Percentiles rank a stretch among this genome's conserved stretches.
phyloP scores from a whole-genome alignment of 2,113 vertebrate genomes.

The Otus sunia region DNA sequence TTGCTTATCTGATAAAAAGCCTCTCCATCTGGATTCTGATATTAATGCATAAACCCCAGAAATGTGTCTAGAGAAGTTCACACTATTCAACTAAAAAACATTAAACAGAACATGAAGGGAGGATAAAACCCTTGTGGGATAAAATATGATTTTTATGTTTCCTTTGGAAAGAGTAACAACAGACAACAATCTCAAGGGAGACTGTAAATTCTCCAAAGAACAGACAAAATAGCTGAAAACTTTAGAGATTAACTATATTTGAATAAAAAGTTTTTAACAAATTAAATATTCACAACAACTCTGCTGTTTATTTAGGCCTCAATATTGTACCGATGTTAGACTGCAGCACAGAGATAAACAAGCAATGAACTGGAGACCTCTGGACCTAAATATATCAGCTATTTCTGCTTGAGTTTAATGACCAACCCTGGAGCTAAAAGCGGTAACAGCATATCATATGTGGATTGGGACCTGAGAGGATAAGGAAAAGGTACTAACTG shows the following conservation, averaged over 20 bases:
- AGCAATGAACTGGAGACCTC: conserved; percentile 40
- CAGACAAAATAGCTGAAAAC: neutral
- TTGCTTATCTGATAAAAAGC: conserved; percentile 60
- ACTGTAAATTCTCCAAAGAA: neutral
- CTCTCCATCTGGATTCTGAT: conserved; percentile 33
- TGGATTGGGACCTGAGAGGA: conserved; percentile 34
- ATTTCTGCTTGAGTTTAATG: conserved; percentile 38
- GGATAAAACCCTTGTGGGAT: conserved; percentile 21
- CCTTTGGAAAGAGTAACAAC: conserved; percentile 9
- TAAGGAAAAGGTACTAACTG: conserved; percentile 41
- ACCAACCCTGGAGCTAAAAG: conserved; percentile 46
- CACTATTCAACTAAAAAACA: conserved; percentile 42
- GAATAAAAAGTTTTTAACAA: neutral
- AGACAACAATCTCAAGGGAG: neutral
- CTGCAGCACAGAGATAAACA: neutral
- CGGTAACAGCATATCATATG: conserved; percentile 17
- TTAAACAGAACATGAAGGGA: conserved; percentile 39
- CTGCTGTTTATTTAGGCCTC: neutral
- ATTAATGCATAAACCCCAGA: conserved; percentile 69
- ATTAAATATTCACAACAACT: neutral
- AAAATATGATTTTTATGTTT: conserved; percentile 31
- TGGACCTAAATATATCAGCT: conserved; percentile 39
- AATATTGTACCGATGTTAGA: neutral
- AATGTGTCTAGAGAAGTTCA: conserved; percentile 52
- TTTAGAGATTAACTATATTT: neutral